phyloP scores from a whole-genome alignment of 2,797 vertebrate species.

The Sebastiscus albofasciatus region DNA sequence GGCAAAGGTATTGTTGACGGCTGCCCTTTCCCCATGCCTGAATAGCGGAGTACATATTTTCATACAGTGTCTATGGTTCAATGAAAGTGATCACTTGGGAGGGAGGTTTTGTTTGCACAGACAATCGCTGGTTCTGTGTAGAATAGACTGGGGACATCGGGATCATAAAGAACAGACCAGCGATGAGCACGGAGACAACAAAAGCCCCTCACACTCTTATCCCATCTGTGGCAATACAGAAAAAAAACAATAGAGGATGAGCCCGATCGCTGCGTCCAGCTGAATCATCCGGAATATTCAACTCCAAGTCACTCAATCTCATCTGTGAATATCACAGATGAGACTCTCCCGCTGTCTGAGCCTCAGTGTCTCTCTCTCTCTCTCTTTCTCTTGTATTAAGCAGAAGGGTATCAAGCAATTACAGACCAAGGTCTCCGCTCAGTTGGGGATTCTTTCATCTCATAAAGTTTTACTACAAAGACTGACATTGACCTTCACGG shows the following conservation, averaged over 20 bases:
- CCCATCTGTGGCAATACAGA: conserved; percentile 54
- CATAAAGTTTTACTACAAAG: conserved; percentile 77
- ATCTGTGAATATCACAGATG: conserved; percentile 43
- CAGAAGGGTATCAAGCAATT: conserved; percentile 73
- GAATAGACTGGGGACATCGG: conserved; percentile 61
- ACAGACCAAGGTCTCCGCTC: conserved; percentile 67
- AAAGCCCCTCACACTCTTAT: conserved; percentile 52
- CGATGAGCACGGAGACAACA: conserved; percentile 64
- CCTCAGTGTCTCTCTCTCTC: conserved; percentile 27
- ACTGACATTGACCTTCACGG: conserved; percentile 68
- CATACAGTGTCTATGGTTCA: conserved; percentile 63
- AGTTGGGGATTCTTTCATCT: conserved; percentile 70
- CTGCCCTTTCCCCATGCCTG: conserved; percentile 65
- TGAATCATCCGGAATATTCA: conserved; percentile 49
- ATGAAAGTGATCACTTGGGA: conserved; percentile 73
- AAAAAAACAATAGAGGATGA: conserved; percentile 52
- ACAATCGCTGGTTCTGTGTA: conserved; percentile 67
- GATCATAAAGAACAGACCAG: conserved; percentile 64
- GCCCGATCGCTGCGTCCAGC: conserved; percentile 29
- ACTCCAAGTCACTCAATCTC: conserved; percentile 52
- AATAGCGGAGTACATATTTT: conserved; percentile 69
- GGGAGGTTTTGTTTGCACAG: conserved; percentile 68
- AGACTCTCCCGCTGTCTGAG: conserved; percentile 18
- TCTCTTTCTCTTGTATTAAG: conserved; percentile 49
- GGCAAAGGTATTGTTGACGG: conserved; percentile 65